These are phyloP conservation scores for Gallinago media DNA, from an alignment of 2,113 vertebrate species.

Conservation along the genomic window DNA sequence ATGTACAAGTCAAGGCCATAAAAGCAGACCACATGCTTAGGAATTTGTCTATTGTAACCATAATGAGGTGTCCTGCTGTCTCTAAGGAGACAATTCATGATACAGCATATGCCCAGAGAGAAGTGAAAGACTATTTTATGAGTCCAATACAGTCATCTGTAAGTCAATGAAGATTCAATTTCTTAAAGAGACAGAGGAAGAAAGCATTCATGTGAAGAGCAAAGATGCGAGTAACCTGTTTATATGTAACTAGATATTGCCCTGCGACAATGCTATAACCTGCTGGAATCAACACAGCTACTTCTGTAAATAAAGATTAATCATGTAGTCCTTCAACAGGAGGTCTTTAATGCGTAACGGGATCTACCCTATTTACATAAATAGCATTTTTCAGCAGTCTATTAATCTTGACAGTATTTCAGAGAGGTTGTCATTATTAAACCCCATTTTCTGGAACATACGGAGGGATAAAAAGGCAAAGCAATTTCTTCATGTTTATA, in stretches of 20 bases:
- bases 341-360: neutral
- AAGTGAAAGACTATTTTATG: constrained; percentile 43
- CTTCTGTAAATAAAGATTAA: neutral
- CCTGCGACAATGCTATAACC: neutral
- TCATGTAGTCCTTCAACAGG: neutral
- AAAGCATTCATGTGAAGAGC: neutral
- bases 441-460: neutral
- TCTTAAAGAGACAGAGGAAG: constrained; percentile 46
- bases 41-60: constrained; percentile 73
- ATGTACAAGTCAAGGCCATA: constrained; percentile 72
- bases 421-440: neutral
- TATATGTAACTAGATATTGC: neutral
- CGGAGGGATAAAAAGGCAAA: neutral
- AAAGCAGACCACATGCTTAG: constrained; percentile 68
- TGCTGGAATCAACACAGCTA: neutral
- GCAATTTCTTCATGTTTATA: neutral
- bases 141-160: constrained; percentile 5
- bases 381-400: neutral
- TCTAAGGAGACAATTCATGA: constrained; percentile 68
- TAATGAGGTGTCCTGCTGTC: constrained; percentile 71
- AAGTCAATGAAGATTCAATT: constrained; percentile 42
- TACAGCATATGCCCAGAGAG: constrained; percentile 51
- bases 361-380: neutral
- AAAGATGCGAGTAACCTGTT: neutral
- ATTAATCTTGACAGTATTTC: constrained; percentile 14